Evolutionary conservation across 1,140 invertebrate genomes (phyloP).

Genomic region (Asbolus verrucosus): DNA sequence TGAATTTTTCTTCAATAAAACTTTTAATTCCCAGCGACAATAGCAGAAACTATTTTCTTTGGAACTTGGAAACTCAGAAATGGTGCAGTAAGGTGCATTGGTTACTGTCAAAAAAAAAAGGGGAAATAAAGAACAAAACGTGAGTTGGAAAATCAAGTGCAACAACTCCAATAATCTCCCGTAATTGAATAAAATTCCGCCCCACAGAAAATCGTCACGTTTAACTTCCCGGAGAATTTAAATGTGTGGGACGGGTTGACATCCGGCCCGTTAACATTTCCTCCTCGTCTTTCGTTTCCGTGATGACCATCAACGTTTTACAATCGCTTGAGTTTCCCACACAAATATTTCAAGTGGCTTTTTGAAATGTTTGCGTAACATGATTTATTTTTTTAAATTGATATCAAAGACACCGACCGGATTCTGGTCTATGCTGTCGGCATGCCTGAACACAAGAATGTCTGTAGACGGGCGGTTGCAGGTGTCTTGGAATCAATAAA

Average conservation of each 20-base stretch:
- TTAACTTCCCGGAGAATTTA: slow-evolving; percentile 9
- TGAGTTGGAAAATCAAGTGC: slow-evolving; percentile 26
- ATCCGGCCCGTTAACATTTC: background rate
- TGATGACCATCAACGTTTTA: background rate
- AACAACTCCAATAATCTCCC: slow-evolving; percentile 19
- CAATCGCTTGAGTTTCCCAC: too few relatives aligned
- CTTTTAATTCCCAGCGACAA: too few relatives aligned
- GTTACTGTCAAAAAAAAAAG: slow-evolving; percentile 7
- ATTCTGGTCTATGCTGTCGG: too few relatives aligned
- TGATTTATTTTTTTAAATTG: too few relatives aligned
- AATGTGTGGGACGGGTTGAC: background rate
- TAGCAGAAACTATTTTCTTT: too few relatives aligned
- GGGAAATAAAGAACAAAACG: slow-evolving; percentile 14
- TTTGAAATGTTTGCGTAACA: too few relatives aligned
- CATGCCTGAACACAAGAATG: too few relatives aligned
- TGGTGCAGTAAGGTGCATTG: background rate
- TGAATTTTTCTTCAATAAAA: too few relatives aligned
- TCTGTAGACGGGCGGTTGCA: slow-evolving; percentile 16
- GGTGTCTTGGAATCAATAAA: slow-evolving; percentile 43
- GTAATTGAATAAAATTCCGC: slow-evolving; percentile 28
- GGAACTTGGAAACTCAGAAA: background rate
- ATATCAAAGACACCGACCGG: too few relatives aligned
- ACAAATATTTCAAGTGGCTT: too few relatives aligned
- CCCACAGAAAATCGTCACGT: slow-evolving; percentile 11
- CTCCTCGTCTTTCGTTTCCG: too few relatives aligned